Conservation (phyloP, 2,888 invertebrate species). For the Drosophila fungiperda region DNA sequence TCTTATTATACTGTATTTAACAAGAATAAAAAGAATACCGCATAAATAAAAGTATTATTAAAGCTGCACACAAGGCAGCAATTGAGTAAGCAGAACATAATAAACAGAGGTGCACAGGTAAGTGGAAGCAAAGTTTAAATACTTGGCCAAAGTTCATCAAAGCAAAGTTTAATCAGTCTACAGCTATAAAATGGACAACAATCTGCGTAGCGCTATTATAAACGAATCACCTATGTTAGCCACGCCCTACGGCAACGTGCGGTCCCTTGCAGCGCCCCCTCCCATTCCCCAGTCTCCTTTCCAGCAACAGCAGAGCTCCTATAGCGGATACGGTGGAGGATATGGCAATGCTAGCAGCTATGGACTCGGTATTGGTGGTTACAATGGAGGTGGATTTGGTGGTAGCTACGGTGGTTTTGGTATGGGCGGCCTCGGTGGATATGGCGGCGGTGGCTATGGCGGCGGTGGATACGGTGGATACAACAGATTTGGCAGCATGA, state of each 20-base stretch:
- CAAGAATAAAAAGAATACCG: not conserved
- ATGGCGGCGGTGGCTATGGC: constrained; percentile 35
- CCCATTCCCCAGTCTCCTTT: constrained; percentile 46
- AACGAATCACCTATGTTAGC: constrained; percentile 77
- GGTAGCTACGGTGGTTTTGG: constrained; percentile 41
- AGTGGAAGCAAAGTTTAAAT: constrained; percentile 19
- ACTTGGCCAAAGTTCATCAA: constrained; percentile 56
- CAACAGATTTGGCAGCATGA: constrained; percentile 79
- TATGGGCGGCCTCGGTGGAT: constrained; percentile 31
- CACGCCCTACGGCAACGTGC: constrained; percentile 53
- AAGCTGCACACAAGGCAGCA: not conserved
- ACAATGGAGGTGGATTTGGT: constrained; percentile 38
- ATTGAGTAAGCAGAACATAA: not conserved
- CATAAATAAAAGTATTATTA: not conserved
- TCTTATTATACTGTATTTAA: not conserved
- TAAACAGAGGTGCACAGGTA: constrained; percentile 19
- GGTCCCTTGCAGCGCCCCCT: constrained; percentile 40
- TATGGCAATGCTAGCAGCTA: constrained; percentile 39
- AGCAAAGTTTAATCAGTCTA: constrained; percentile 28
- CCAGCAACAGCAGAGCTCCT: constrained; percentile 38
- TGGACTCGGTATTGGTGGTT: constrained; percentile 43
- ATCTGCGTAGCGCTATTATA: constrained; percentile 78
- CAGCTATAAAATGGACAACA: constrained; percentile 65
- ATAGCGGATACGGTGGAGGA: constrained; percentile 32
- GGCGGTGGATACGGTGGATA: constrained; percentile 66